Evolutionary conservation across 2,888 invertebrate species (phyloP).

Genomic region (Campoletis raptor): DNA sequence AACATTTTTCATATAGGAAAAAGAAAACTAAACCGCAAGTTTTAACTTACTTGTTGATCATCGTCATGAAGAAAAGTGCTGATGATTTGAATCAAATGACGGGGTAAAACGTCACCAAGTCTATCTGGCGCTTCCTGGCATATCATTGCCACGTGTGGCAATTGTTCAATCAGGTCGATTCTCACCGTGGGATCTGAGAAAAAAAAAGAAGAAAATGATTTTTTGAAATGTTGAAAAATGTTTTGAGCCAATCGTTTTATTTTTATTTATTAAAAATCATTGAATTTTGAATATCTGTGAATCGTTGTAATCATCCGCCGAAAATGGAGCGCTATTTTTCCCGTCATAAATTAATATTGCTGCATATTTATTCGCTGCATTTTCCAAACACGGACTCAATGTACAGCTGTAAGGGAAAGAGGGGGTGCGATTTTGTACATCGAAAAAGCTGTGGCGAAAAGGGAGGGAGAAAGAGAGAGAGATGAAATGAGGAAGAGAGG

Average conservation of each 20-base stretch:
- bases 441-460: background rate
- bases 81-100: conserved; percentile 88
- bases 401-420: background rate
- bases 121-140: conserved; percentile 86
- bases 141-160: conserved; percentile 88
- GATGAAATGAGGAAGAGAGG: background rate
- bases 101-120: conserved; percentile 86
- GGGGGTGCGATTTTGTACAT: background rate
- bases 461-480: background rate
- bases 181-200: conserved; percentile 87
- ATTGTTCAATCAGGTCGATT: conserved; percentile 88
- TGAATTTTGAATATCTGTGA: background rate
- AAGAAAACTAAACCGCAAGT: background rate
- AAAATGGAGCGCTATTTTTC: background rate
- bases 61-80: conserved; percentile 87
- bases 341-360: background rate
- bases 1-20: background rate
- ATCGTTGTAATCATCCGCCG: too few species aligned
- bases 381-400: background rate
- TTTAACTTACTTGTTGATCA: conserved; percentile 86
- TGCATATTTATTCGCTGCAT: conserved; percentile 4
- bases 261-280: background rate
- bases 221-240: background rate
- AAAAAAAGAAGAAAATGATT: conserved; percentile 54
- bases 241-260: background rate